A percentile compares a stretch with the other conserved stretches of the same genome.
Conservation (phyloP, 1,140 invertebrate genomes). For the Stegodyphus mimosarum region DNA sequence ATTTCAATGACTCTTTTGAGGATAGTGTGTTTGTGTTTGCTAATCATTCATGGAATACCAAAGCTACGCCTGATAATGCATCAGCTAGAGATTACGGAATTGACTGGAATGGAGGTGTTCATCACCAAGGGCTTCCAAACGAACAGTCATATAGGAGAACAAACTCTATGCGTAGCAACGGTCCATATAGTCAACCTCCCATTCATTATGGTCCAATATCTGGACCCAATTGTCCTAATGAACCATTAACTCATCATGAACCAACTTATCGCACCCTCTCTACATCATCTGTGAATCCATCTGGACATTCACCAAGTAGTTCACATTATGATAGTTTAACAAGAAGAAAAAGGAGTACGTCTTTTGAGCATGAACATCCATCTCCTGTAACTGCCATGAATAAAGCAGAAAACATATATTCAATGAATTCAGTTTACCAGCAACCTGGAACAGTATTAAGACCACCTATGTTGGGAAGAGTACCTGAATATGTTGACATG, state of each 20-base stretch:
- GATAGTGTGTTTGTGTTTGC: conserved; percentile 37
- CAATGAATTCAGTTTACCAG: conserved; percentile 10
- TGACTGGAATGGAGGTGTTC: not conserved
- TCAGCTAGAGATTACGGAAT: not conserved
- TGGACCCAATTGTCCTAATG: conserved; percentile 3
- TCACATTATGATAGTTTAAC: conserved; percentile 45
- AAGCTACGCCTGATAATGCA: conserved; percentile 1
- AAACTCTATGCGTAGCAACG: conserved; percentile 40
- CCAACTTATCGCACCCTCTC: conserved; percentile 3
- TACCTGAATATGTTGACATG: conserved; percentile 42
- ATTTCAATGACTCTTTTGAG: conserved; percentile 49
- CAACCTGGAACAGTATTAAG: conserved; percentile 27
- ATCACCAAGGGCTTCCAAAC: conserved; percentile 9
- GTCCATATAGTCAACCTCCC: conserved; percentile 34
- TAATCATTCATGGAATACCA: conserved; percentile 31
- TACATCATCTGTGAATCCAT: not conserved
- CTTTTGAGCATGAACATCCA: conserved; percentile 77
- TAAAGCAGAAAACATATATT: conserved; percentile 33
- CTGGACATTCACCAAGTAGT: conserved; percentile 46
- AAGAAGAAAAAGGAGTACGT: conserved; percentile 75
- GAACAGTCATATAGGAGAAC: conserved; percentile 17
- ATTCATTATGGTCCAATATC: conserved; percentile 14
- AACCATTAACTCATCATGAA: conserved; percentile 18
- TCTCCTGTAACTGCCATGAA: conserved; percentile 64
- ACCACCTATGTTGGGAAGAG: conserved; percentile 19